A percentile compares a stretch with the other conserved stretches of the same genome.
phyloP scores from a whole-genome alignment of 92 coral and sea anemone species.

The Porites divaricata region DNA sequence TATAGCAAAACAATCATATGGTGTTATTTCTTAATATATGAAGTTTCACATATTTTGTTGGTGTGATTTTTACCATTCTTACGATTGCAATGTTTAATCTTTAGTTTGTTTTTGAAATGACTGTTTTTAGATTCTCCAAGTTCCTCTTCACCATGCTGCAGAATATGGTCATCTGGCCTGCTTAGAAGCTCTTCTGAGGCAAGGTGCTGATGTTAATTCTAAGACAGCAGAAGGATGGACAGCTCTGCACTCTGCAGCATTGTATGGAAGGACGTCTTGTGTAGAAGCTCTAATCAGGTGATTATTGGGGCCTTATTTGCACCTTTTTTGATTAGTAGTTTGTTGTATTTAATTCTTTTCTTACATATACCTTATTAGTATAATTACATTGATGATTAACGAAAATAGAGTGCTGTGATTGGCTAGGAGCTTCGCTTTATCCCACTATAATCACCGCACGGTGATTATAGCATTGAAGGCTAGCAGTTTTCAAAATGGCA shows the following conservation, averaged over 20 bases:
- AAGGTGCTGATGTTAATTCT: conserved; percentile 96
- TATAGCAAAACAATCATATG: no score
- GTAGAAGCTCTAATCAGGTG: conserved; percentile 97
- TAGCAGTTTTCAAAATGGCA: no score
- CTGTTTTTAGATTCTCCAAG: conserved; percentile 76
- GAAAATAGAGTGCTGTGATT: no score
- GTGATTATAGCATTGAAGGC: no score
- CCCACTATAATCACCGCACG: no score
- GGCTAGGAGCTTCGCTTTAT: no score
- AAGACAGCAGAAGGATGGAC: conserved; percentile 98
- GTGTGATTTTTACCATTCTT: background rate
- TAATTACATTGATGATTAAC: no score
- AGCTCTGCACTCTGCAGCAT: conserved; percentile 91
- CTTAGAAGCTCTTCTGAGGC: conserved; percentile 87
- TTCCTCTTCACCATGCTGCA: conserved; percentile 98
- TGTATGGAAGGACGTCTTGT: conserved; percentile 88
- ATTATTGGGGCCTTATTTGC: background rate
- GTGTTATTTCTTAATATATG: no score
- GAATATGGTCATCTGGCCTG: conserved; percentile 93
- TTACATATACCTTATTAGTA: no score
- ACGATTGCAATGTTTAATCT: background rate
- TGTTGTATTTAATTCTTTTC: no score
- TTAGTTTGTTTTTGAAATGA: background rate
- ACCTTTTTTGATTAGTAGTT: background rate
- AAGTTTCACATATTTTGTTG: no score